Evolutionary conservation across 2,888 invertebrate genomes (phyloP).

Genomic region (Odiellus spinosus): DNA sequence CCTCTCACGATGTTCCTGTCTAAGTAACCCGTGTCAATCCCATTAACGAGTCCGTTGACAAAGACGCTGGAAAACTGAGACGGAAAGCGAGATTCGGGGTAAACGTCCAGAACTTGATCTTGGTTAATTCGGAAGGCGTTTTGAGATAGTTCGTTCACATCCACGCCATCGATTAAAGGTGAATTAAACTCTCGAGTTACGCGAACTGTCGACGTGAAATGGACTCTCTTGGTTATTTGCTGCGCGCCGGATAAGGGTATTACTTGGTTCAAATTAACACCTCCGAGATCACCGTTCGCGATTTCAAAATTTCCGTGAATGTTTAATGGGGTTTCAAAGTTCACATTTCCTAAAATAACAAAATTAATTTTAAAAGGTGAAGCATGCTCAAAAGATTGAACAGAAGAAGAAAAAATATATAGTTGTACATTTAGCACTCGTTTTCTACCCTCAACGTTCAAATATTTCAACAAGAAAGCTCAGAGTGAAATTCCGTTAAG

Average conservation of each 20-base stretch:
- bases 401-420: too few species aligned
- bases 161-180: conserved; percentile 9
- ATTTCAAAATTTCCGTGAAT: too few species aligned
- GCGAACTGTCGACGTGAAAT: background rate
- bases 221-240: background rate
- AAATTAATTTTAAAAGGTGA: too few species aligned
- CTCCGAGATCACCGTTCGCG: background rate
- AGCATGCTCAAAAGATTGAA: too few species aligned
- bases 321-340: too few species aligned
- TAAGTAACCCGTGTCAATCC: conserved; percentile 5
- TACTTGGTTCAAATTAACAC: background rate
- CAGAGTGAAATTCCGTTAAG: too few species aligned
- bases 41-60: conserved; percentile 12
- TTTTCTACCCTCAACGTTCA: too few species aligned
- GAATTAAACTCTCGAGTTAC: background rate
- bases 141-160: conserved; percentile 4
- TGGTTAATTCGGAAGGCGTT: conserved; percentile 3
- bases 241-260: background rate
- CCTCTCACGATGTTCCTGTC: conserved; percentile 7
- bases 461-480: too few species aligned
- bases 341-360: too few species aligned
- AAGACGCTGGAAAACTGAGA: background rate
- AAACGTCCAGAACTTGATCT: too few species aligned
- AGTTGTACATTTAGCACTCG: too few species aligned
- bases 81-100: too few species aligned